Evolutionary conservation across 2,113 vertebrate genomes (phyloP).

Genomic region (Corythaeola cristata): DNA sequence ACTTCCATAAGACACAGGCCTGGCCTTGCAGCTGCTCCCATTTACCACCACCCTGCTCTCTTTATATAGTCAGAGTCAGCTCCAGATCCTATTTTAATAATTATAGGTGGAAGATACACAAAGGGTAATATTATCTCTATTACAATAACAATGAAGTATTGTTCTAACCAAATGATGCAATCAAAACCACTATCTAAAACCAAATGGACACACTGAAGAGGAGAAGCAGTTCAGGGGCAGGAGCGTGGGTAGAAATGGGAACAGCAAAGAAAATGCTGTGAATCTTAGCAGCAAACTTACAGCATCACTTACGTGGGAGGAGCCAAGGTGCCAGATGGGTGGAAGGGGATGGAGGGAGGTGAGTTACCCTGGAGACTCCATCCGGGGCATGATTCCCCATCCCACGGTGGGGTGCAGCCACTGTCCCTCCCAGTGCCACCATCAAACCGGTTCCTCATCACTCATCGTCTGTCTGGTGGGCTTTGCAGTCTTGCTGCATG

Average conservation of each 20-base stretch:
- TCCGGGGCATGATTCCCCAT: neutral
- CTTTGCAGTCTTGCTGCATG: neutral
- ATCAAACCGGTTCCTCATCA: neutral
- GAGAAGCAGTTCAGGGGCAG: neutral
- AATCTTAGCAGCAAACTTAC: neutral
- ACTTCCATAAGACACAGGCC: neutral
- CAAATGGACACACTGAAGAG: neutral
- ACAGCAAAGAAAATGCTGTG: neutral
- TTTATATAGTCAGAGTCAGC: neutral
- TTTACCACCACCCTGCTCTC: neutral
- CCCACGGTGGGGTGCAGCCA: fast-evolving
- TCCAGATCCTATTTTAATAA: neutral
- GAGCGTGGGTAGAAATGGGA: neutral
- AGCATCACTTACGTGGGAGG: neutral
- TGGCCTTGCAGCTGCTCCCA: neutral
- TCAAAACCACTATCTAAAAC: neutral
- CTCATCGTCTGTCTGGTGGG: fast-evolving
- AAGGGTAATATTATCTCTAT: neutral
- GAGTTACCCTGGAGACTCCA: fast-evolving
- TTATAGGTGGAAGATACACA: neutral
- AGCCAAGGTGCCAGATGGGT: neutral
- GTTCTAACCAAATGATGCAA: neutral
- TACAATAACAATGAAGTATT: neutral
- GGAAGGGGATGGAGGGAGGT: neutral
- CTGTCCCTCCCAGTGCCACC: neutral